phyloP scores from a whole-genome alignment of 2,888 invertebrate species.

The Apodemia mormo region DNA sequence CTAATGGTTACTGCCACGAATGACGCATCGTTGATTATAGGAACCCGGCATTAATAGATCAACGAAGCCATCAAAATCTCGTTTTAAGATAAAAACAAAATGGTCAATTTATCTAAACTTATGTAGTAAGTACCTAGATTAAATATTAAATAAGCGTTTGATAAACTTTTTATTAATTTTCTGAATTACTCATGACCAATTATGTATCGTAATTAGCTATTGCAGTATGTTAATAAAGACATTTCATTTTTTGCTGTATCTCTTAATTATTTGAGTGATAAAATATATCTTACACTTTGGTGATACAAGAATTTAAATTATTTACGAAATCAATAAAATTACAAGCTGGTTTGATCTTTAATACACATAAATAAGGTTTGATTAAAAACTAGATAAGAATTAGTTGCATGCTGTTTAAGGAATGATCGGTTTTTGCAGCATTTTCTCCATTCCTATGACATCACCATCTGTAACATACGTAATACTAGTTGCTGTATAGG shows the following conservation, averaged over 20 bases:
- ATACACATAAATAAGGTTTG: slow-evolving; percentile 2
- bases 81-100: too few species aligned
- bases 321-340: slow-evolving; percentile 2
- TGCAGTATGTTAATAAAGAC: slow-evolving; percentile 7
- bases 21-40: too few species aligned
- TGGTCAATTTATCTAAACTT: too few species aligned
- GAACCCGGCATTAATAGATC: too few species aligned
- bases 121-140: neutral
- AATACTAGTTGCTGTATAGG: neutral
- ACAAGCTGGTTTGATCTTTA: neutral
- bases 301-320: slow-evolving; percentile 1
- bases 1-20: too few species aligned
- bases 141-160: neutral
- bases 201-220: slow-evolving; percentile 5
- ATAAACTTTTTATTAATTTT: neutral
- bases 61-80: too few species aligned
- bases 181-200: neutral
- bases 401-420: neutral
- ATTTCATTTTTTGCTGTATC: neutral
- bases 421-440: neutral
- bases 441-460: slow-evolving; percentile 8
- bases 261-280: neutral
- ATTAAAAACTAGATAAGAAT: slow-evolving; percentile 2
- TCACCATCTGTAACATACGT: neutral
- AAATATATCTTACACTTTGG: neutral